Evolutionary conservation across 2,113 vertebrate species (phyloP).

Genomic region (Podilymbus podiceps): DNA sequence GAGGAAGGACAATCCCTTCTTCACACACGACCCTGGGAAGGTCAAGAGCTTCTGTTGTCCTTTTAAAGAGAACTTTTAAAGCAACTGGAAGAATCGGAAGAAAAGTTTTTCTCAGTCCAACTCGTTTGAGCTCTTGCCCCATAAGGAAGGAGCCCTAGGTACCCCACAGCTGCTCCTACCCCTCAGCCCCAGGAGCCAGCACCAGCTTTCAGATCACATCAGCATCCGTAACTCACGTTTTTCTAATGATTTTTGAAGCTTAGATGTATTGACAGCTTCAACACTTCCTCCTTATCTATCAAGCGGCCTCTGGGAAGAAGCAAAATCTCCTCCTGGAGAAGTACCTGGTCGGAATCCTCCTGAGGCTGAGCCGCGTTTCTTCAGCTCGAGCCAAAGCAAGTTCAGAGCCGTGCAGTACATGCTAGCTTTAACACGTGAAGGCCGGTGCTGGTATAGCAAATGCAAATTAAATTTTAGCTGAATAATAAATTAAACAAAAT

Average conservation of each 20-base stretch:
- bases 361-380: background rate
- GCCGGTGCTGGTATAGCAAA: background rate
- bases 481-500: background rate
- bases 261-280: background rate
- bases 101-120: background rate
- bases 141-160: no score
- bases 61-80: background rate
- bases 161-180: background rate
- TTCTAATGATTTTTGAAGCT: background rate
- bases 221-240: fast-evolving
- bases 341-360: background rate
- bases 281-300: background rate
- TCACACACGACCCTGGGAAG: background rate
- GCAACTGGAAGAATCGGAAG: no score
- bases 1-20: background rate
- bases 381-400: background rate
- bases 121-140: background rate
- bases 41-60: background rate
- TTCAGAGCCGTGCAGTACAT: fast-evolving
- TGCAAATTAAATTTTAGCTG: background rate
- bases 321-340: background rate
- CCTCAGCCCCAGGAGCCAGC: background rate
- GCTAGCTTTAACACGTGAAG: background rate
- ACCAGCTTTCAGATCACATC: background rate
- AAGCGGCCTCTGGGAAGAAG: background rate